Conservation (phyloP, 2,113 vertebrate species). For the Gasterosteus aculeatus region DNA sequence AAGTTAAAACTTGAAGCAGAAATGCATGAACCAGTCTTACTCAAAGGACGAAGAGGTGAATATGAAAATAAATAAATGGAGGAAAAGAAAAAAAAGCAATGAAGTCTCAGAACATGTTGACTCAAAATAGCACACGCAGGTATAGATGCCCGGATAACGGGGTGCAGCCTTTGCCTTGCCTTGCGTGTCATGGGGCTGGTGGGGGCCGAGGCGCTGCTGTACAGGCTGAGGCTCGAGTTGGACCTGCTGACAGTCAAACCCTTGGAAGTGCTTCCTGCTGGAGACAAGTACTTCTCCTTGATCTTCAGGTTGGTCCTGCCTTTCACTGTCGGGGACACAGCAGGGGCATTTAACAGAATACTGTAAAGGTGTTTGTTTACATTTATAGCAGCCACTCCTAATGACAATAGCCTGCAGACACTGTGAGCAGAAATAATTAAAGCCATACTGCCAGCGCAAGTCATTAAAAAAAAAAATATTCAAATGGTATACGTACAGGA, state of each 20-base stretch:
- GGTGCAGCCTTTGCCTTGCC: slow-evolving; percentile 62
- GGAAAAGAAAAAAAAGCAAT: background rate
- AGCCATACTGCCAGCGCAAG: background rate
- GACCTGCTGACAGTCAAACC: slow-evolving; percentile 85
- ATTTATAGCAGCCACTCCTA: background rate
- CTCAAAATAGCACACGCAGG: background rate
- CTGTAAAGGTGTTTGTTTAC: background rate
- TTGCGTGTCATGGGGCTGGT: slow-evolving; percentile 89
- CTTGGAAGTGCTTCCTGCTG: slow-evolving; percentile 78
- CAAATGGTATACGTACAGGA: background rate
- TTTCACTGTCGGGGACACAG: slow-evolving; percentile 81
- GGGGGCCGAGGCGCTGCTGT: slow-evolving; percentile 90
- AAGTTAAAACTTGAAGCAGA: background rate
- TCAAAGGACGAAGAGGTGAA: background rate
- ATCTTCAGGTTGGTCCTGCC: slow-evolving; percentile 92
- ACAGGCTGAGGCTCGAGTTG: slow-evolving; percentile 89
- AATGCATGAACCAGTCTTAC: background rate
- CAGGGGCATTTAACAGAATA: background rate
- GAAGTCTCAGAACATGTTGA: background rate
- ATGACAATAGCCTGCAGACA: background rate
- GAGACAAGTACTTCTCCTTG: slow-evolving; percentile 89
- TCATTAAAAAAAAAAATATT: background rate
- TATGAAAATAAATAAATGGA: background rate
- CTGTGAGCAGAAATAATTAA: background rate
- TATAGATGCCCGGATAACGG: background rate